Percentiles rank a stretch among this genome's conserved stretches.
phyloP scores from a whole-genome alignment of 2,888 invertebrate genomes.

The Tenodera sinensis region DNA sequence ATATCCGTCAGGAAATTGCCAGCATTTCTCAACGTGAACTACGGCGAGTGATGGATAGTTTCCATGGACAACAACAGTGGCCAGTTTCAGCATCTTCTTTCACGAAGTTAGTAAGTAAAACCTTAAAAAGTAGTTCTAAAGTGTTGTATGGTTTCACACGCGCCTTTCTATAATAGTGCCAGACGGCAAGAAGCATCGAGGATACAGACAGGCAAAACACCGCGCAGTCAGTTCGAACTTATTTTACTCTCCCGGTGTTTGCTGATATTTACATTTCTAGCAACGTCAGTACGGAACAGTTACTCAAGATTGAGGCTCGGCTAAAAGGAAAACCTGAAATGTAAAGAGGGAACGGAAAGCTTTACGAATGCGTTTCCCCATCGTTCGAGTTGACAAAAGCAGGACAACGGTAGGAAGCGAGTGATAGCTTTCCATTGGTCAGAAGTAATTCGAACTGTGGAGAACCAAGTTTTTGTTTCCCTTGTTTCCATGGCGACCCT shows the following conservation, averaged over 20 bases:
- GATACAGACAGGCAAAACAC: too few relatives aligned
- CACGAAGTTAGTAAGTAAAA: too few relatives aligned
- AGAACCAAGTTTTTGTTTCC: background rate
- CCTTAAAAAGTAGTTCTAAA: too few relatives aligned
- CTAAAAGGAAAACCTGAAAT: background rate
- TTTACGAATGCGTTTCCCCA: background rate
- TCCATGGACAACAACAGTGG: too few relatives aligned
- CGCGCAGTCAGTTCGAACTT: too few relatives aligned
- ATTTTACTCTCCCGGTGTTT: background rate
- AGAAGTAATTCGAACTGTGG: background rate
- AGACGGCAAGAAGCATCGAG: too few relatives aligned
- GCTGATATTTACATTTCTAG: background rate
- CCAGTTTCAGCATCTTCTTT: too few relatives aligned
- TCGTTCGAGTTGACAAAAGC: background rate
- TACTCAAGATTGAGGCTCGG: background rate
- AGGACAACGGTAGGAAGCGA: background rate
- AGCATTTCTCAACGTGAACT: too few relatives aligned
- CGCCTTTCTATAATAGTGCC: too few relatives aligned
- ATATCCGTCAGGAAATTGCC: too few relatives aligned
- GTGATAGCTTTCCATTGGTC: background rate
- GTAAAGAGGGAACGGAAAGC: background rate
- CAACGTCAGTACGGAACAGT: background rate
- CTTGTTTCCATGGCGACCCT: background rate
- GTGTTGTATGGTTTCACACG: too few relatives aligned
- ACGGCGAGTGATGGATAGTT: too few relatives aligned